Base-by-base conservation (phyloP, 1,140 invertebrate species). In the Heliothis subflexa region DNA sequence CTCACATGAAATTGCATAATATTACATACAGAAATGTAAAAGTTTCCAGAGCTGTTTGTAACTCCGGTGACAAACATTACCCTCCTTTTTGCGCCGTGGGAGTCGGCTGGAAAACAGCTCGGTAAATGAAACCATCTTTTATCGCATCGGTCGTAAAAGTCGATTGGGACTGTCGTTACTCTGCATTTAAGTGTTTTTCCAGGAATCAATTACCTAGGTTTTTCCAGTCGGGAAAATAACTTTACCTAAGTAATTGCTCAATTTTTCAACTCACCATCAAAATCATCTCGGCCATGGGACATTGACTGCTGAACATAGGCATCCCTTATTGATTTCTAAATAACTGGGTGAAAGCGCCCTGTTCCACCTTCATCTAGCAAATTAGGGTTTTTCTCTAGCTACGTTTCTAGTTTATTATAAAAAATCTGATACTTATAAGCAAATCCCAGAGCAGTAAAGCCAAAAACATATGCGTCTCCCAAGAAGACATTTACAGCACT, bases 31-130 rank as follows among this genome's bases (percentile, higher is more conserved):
- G 40, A 1, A 9, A 55, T 18, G 16, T 10, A 7, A 40, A 40
- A 40, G 12, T 47, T 33, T 62, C 7, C 61, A 45, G 18, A 70
- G 18, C 7, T 52, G 21, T 14, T 14, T 52, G 28, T 70, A 16
- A 7, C 16, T 28, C 49, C 9, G 4, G 13, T 52, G 21, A 52
- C 21, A 52, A 28, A 16, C 70, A 72, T 57, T 72, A 72, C 54
- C 70, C 52, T 72, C 54, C 52, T 72, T 72, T 72, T 18, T 59
- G 16, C 45, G 1, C 12, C 54, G 70, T 72, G 52, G 70, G 70
- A 55, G 70, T 57, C 54, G n/a, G 70, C 7, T 57, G 54, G 18
- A 72, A 72, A 72, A 66, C 18, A 47, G 16, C 33, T 12, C 40
- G 18, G 40, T 59, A 59, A 40, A 59, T 59, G 21, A 14, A 52